Evolutionary conservation across 2,888 invertebrate genomes (phyloP).

Genomic region (Latheticus oryzae): DNA sequence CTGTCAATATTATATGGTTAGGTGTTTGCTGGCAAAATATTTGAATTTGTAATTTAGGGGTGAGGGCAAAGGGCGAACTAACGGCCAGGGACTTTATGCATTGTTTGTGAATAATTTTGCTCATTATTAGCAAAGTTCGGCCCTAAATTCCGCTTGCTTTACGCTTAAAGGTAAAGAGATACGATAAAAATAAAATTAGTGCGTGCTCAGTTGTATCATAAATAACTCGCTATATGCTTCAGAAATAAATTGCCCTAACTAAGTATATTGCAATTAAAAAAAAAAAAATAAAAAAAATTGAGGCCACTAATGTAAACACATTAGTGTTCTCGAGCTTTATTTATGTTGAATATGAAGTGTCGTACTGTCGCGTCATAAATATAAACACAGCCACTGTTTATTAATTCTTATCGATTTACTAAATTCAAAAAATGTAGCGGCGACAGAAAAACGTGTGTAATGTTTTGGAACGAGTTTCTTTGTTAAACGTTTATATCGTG

Average conservation of each 20-base stretch:
- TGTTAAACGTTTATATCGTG: slow-evolving; percentile 51
- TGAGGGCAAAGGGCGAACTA: slow-evolving; percentile 2
- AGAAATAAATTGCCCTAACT: slow-evolving; percentile 28
- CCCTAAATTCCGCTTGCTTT: slow-evolving; percentile 20
- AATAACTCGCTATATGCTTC: slow-evolving; percentile 22
- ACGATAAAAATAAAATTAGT: slow-evolving; percentile 27
- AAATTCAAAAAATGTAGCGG: slow-evolving; percentile 20
- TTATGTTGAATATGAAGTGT: slow-evolving; percentile 26
- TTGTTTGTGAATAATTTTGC: slow-evolving; percentile 23
- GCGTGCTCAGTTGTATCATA: slow-evolving; percentile 24
- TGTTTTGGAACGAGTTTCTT: slow-evolving; percentile 58
- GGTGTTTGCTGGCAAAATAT: too few relatives aligned
- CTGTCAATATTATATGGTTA: too few relatives aligned
- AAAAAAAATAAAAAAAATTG: slow-evolving; percentile 27
- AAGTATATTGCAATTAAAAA: slow-evolving; percentile 22
- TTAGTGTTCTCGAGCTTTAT: slow-evolving; percentile 20
- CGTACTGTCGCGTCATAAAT: neutral
- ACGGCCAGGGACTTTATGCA: slow-evolving; percentile 6
- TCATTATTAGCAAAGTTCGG: slow-evolving; percentile 29
- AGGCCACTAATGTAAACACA: slow-evolving; percentile 24
- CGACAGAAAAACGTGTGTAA: slow-evolving; percentile 49
- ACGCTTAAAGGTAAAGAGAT: slow-evolving; percentile 21
- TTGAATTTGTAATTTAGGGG: neutral
- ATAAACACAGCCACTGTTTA: too few relatives aligned
- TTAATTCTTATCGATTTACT: too few relatives aligned